These are phyloP conservation scores for Torymus aiolomorphi DNA, from an alignment of 2,888 invertebrate genomes.

Conservation along the genomic window DNA sequence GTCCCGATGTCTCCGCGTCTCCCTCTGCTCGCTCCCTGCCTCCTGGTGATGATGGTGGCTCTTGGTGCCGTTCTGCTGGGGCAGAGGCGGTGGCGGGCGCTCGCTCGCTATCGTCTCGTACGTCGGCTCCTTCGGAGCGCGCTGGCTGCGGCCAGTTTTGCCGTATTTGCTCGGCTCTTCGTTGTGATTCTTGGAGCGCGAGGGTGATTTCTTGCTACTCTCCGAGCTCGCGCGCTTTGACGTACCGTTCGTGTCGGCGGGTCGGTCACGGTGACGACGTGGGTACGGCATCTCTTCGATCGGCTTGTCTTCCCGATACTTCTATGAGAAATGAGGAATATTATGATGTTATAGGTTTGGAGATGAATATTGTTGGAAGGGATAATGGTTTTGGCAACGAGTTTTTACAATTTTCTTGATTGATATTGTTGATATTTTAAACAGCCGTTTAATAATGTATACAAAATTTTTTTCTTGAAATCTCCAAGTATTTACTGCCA, in stretches of 20 bases:
- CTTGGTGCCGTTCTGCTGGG: slow-evolving; percentile 3
- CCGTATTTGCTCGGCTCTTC: background rate
- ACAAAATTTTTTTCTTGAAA: too few species aligned
- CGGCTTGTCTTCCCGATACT: slow-evolving; percentile 35
- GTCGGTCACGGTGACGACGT: background rate
- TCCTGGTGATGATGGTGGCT: background rate
- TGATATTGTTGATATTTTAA: too few species aligned
- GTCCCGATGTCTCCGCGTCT: too few species aligned
- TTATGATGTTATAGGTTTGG: too few species aligned
- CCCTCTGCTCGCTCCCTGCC: background rate
- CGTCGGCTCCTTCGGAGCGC: slow-evolving; percentile 16
- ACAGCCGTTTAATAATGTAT: too few species aligned
- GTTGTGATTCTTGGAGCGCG: background rate
- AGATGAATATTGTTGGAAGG: too few species aligned
- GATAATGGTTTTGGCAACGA: too few species aligned
- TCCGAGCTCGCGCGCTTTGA: slow-evolving; percentile 46
- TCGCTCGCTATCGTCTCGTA: slow-evolving; percentile 37
- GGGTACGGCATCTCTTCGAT: slow-evolving; percentile 18
- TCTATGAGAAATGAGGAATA: background rate
- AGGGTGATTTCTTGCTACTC: slow-evolving; percentile 26
- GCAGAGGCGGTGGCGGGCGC: slow-evolving; percentile 9
- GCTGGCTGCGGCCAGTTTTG: background rate
- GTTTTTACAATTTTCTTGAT: too few species aligned
- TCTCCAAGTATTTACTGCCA: too few species aligned
- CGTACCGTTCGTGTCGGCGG: background rate